Evolutionary conservation across 2,113 vertebrate species (phyloP).

Genomic region (Corythornis vintsioides): DNA sequence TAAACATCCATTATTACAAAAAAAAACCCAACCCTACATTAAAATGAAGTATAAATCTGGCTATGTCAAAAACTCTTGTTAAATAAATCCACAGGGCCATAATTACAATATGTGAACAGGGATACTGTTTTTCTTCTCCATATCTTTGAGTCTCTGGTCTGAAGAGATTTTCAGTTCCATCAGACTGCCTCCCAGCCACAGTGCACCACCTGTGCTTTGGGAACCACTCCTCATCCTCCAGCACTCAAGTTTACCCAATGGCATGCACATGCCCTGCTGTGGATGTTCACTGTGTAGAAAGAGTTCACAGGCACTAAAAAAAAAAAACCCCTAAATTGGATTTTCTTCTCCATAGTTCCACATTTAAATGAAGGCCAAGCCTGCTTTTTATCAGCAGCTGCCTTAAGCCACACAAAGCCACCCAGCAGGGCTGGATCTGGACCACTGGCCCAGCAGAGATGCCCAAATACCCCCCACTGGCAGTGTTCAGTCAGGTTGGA

Average conservation of each 20-base stretch:
- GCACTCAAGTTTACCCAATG: fast-evolving
- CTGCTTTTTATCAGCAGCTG: background rate
- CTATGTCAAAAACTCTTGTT: background rate
- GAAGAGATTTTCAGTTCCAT: background rate
- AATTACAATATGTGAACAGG: background rate
- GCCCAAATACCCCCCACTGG: fast-evolving
- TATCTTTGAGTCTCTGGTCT: background rate
- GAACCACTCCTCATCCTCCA: background rate
- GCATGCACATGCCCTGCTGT: fast-evolving
- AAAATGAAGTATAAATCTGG: background rate
- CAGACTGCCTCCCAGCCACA: fast-evolving
- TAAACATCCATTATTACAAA: background rate
- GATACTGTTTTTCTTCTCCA: background rate
- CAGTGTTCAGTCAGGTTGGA: fast-evolving
- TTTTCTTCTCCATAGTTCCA: background rate
- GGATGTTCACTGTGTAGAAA: background rate
- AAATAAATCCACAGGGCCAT: background rate
- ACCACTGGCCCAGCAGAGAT: background rate
- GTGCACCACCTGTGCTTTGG: background rate
- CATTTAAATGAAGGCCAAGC: background rate
- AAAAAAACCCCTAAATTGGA: background rate
- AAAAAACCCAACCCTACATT: background rate
- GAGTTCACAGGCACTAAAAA: background rate
- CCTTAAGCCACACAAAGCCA: background rate
- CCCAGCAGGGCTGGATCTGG: background rate